A percentile compares a stretch with the other conserved stretches of the same genome.
Evolutionary conservation across 2,888 invertebrate species (phyloP).

Genomic region (Cyclophora albipunctata): DNA sequence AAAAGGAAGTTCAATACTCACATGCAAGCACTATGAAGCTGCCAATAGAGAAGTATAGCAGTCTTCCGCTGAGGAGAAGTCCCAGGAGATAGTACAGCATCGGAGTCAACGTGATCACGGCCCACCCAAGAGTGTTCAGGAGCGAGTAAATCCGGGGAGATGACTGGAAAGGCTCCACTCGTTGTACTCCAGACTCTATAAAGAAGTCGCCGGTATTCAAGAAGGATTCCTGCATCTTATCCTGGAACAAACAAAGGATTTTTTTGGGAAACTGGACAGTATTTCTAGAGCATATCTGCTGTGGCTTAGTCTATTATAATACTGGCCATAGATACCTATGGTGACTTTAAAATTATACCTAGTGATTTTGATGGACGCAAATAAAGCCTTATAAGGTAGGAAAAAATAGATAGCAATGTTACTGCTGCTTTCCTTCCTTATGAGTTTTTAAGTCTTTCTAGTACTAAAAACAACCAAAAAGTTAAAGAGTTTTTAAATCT

Average conservation of each 20-base stretch:
- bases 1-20: conserved; percentile 71
- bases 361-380: too few relatives aligned
- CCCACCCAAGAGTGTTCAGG: conserved; percentile 84
- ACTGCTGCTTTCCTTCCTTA: too few relatives aligned
- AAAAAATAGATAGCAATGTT: too few relatives aligned
- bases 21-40: conserved; percentile 82
- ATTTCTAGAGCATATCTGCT: background rate
- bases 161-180: conserved; percentile 74
- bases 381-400: too few relatives aligned
- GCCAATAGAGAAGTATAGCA: conserved; percentile 80
- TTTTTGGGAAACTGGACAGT: background rate
- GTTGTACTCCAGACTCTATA: conserved; percentile 81
- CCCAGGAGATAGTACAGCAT: conserved; percentile 81
- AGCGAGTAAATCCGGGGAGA: conserved; percentile 79
- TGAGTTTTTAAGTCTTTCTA: too few relatives aligned
- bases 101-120: conserved; percentile 78
- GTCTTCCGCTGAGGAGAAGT: conserved; percentile 82
- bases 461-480: too few relatives aligned
- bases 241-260: conserved; percentile 60
- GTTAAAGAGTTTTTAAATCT: too few relatives aligned
- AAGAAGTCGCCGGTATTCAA: conserved; percentile 86
- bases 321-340: background rate
- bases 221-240: conserved; percentile 84
- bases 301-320: background rate
- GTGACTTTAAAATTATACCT: too few relatives aligned